Conservation (phyloP, 1,140 invertebrate species). For the Drosophila ficusphila region DNA sequence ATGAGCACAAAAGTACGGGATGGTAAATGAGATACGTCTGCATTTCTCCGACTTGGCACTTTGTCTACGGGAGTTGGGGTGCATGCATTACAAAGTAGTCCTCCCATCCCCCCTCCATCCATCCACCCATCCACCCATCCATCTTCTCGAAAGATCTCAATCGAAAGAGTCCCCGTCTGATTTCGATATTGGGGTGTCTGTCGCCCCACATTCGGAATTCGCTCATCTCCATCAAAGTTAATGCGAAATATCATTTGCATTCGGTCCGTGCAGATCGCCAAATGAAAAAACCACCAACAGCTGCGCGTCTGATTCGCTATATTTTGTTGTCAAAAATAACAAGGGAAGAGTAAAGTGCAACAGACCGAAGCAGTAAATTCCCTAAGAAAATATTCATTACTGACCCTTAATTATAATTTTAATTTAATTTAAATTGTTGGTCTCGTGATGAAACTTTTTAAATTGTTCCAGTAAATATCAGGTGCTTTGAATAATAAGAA, state of each 20-base stretch:
- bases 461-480: too few relatives aligned
- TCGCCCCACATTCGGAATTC: conserved; percentile 49
- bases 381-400: not conserved
- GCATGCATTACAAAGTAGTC: conserved; percentile 5
- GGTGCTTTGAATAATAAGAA: too few relatives aligned
- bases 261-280: conserved; percentile 37
- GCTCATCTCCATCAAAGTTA: conserved; percentile 64
- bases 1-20: conserved; percentile 28
- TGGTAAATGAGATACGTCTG: conserved; percentile 29
- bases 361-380: not conserved
- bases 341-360: conserved; percentile 7
- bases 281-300: conserved; percentile 48
- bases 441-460: too few relatives aligned
- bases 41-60: conserved; percentile 58
- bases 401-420: too few relatives aligned
- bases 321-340: conserved; percentile 63
- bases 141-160: not conserved
- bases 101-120: not conserved
- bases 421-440: too few relatives aligned
- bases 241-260: conserved; percentile 72
- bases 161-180: conserved; percentile 9
- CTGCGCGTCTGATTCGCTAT: conserved; percentile 62
- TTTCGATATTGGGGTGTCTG: conserved; percentile 30
- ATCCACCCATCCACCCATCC: too few relatives aligned
- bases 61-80: conserved; percentile 38